These are phyloP conservation scores for Perca fluviatilis DNA, from an alignment of 2,113 vertebrate genomes.

Conservation along the genomic window DNA sequence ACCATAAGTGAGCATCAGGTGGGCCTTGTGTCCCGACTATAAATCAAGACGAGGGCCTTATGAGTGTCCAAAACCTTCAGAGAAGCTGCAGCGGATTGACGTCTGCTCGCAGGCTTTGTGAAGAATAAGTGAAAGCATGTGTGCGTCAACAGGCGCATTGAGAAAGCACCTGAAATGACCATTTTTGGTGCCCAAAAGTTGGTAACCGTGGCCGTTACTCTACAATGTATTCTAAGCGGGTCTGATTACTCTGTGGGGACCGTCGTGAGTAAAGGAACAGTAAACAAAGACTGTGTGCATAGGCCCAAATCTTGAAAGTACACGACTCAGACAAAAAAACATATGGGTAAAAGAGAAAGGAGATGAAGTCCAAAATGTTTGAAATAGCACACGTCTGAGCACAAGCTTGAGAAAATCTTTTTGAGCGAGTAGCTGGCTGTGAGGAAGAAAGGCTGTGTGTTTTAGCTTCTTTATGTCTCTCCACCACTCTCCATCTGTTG, in stretches of 20 bases:
- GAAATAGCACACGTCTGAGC: slow-evolving; percentile 67
- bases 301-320: slow-evolving; percentile 60
- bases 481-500: slow-evolving; percentile 76
- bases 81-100: slow-evolving; percentile 62
- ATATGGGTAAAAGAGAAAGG: slow-evolving; percentile 48
- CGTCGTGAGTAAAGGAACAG: slow-evolving; percentile 27
- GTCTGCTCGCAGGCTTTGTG: slow-evolving; percentile 2
- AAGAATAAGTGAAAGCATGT: slow-evolving; percentile 14
- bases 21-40: slow-evolving; percentile 83
- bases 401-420: slow-evolving; percentile 81
- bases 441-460: slow-evolving; percentile 82
- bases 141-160: neutral
- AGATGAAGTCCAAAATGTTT: slow-evolving; percentile 70
- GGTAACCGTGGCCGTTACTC: slow-evolving; percentile 1
- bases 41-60: slow-evolving; percentile 80
- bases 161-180: neutral
- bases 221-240: slow-evolving; percentile 9
- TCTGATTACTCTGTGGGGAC: slow-evolving; percentile 16
- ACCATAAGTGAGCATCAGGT: slow-evolving; percentile 90
- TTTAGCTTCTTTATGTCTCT: slow-evolving; percentile 77
- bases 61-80: slow-evolving; percentile 84
- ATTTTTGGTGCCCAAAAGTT: neutral
- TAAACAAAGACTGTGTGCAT: slow-evolving; percentile 52
- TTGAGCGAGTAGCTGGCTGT: slow-evolving; percentile 71
- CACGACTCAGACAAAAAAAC: slow-evolving; percentile 51